Evolutionary conservation across 2,888 invertebrate genomes (phyloP).

Genomic region (Apoderus coryli): DNA sequence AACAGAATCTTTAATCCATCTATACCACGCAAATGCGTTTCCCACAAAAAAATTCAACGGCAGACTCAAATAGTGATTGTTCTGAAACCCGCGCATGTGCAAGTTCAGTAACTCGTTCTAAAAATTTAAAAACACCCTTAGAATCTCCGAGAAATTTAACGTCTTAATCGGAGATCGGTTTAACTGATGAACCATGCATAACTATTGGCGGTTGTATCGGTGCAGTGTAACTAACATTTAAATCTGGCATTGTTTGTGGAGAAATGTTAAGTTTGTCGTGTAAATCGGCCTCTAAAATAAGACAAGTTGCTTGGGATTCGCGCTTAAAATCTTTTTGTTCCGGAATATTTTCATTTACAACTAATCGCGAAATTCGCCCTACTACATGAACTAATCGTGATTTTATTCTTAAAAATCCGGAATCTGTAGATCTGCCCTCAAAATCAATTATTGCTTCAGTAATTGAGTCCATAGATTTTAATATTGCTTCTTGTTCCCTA

Average conservation of each 20-base stretch:
- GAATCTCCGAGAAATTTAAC: conserved; percentile 2
- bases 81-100: neutral
- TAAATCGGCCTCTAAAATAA: neutral
- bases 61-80: conserved; percentile 3
- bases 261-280: too few relatives aligned
- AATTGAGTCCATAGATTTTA: too few relatives aligned
- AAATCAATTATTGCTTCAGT: conserved; percentile 1
- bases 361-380: neutral
- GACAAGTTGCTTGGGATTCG: neutral
- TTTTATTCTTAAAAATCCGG: neutral
- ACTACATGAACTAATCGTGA: neutral
- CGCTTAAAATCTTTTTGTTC: neutral
- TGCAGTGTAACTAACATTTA: too few relatives aligned
- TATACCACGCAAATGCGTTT: conserved; percentile 5
- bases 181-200: too few relatives aligned
- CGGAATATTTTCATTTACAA: neutral
- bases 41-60: conserved; percentile 3
- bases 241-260: too few relatives aligned
- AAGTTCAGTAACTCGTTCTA: conserved; percentile 4
- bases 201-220: too few relatives aligned
- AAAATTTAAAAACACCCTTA: conserved; percentile 2
- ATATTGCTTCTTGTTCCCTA: too few relatives aligned
- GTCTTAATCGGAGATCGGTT: too few relatives aligned
- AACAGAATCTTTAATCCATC: too few relatives aligned
- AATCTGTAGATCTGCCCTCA: neutral